Conservation (phyloP, 2,113 vertebrate species). For the Mandrillus leucophaeus region DNA sequence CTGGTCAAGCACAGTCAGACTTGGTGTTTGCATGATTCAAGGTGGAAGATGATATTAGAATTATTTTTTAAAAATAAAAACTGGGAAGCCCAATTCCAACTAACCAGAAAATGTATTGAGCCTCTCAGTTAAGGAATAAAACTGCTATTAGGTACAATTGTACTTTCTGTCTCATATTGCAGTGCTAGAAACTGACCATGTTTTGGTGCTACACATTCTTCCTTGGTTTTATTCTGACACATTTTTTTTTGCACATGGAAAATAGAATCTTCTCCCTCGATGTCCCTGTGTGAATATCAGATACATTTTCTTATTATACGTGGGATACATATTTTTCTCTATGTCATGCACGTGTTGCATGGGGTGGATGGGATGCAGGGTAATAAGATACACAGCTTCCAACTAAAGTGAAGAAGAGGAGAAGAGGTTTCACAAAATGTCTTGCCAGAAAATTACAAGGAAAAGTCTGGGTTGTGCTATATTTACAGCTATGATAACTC, state of each 20-base stretch:
- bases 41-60: not conserved
- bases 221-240: not conserved
- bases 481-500: not conserved
- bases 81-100: not conserved
- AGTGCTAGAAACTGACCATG: not conserved
- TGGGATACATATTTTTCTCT: not conserved
- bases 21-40: not conserved
- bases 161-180: not conserved
- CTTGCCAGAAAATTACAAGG: not conserved
- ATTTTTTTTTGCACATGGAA: not conserved
- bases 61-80: not conserved
- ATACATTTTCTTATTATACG: not conserved
- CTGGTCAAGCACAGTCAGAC: not conserved
- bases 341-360: not conserved
- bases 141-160: not conserved
- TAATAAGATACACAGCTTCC: not conserved
- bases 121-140: not conserved
- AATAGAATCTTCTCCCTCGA: not conserved
- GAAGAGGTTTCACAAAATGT: not conserved
- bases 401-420: not conserved
- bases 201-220: not conserved
- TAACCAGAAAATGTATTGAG: not conserved
- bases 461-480: not conserved
- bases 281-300: not conserved
- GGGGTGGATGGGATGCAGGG: not conserved